Conservation (phyloP, 2,113 vertebrate species). For the Coptodon bakossiorum region DNA sequence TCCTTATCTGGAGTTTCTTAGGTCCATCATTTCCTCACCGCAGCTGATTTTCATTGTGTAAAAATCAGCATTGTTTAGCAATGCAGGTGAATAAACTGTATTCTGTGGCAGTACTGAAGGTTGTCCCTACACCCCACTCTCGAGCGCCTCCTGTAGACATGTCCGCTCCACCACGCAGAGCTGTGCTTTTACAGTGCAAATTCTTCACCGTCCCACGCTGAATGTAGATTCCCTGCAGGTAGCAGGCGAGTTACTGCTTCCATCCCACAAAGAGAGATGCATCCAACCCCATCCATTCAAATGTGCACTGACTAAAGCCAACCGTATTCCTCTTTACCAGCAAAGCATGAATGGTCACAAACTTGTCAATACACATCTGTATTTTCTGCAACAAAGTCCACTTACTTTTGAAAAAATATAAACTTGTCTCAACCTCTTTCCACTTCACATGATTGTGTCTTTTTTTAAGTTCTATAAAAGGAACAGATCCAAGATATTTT, state of each 20-base stretch:
- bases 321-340: background rate
- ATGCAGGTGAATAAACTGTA: background rate
- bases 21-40: background rate
- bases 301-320: background rate
- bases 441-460: background rate
- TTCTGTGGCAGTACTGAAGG: background rate
- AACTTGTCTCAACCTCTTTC: slow-evolving; percentile 29
- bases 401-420: slow-evolving; percentile 57
- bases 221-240: background rate
- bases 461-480: slow-evolving; percentile 1
- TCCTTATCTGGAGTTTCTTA: background rate
- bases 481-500: background rate
- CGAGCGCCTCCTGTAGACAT: background rate
- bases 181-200: slow-evolving; percentile 2
- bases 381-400: slow-evolving; percentile 33
- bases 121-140: background rate
- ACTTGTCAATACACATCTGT: background rate
- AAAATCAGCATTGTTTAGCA: background rate
- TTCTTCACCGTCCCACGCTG: background rate
- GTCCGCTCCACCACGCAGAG: background rate
- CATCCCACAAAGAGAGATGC: background rate
- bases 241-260: background rate
- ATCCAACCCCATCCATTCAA: background rate
- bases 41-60: background rate
- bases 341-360: slow-evolving; percentile 1